A percentile compares a stretch with the other conserved stretches of the same genome.
Evolutionary conservation across 2,113 vertebrate genomes (phyloP).

Genomic region (Megaleporinus macrocephalus): DNA sequence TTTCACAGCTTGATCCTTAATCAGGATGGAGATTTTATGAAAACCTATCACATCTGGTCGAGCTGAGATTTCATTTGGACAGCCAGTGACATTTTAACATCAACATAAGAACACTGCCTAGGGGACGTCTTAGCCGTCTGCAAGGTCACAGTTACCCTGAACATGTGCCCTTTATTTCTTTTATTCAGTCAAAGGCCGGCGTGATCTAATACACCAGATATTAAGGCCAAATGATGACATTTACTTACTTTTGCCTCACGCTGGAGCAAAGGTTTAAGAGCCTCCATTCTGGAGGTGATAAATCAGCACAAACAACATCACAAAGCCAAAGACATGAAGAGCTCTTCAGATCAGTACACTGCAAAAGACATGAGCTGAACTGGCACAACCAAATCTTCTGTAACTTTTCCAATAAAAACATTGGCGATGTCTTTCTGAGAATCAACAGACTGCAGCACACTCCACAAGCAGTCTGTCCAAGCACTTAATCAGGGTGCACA

Average conservation of each 20-base stretch:
- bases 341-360: too few relatives aligned
- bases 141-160: neutral
- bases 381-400: too few relatives aligned
- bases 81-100: neutral
- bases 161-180: neutral
- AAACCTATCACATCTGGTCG: neutral
- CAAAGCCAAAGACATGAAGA: neutral
- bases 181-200: neutral
- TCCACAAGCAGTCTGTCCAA: too few relatives aligned
- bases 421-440: neutral
- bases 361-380: too few relatives aligned
- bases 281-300: too few relatives aligned
- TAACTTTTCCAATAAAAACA: too few relatives aligned
- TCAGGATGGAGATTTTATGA: neutral
- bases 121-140: constrained; percentile 17
- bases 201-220: neutral
- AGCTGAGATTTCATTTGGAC: neutral
- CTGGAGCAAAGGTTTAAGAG: neutral
- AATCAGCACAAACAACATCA: neutral
- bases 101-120: constrained; percentile 17
- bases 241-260: neutral
- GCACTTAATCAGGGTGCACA: too few relatives aligned
- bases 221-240: neutral
- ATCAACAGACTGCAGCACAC: too few relatives aligned
- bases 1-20: constrained; percentile 6